These are phyloP conservation scores for Phalanger gymnotis DNA, from an alignment of 2,797 vertebrate species.

Conservation along the genomic window DNA sequence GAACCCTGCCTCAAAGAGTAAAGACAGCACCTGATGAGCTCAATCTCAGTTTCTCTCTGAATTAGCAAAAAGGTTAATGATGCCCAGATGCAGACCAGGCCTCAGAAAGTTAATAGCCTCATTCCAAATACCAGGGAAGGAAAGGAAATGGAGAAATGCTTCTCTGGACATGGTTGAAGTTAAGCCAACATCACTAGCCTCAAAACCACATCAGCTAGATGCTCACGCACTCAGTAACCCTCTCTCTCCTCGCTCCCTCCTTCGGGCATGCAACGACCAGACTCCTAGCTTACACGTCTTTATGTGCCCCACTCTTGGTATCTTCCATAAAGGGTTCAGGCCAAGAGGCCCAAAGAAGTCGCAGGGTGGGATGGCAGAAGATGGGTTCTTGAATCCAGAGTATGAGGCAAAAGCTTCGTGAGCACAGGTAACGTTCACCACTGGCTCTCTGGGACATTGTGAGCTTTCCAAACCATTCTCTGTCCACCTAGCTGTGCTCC, in stretches of 20 bases:
- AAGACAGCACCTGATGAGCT: not conserved
- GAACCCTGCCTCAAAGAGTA: not conserved
- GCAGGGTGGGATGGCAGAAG: not conserved
- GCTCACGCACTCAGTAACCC: not conserved
- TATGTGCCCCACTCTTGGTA: not conserved
- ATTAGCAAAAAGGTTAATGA: not conserved
- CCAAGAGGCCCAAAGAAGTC: not conserved
- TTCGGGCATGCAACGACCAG: not conserved
- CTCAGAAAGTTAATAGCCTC: not conserved
- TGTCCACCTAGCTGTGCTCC: fast-evolving
- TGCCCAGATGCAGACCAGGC: not conserved
- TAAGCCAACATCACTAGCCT: not conserved
- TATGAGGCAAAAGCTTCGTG: fast-evolving
- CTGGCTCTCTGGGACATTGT: not conserved
- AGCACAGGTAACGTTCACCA: not conserved
- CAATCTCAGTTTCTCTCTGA: not conserved
- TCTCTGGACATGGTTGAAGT: not conserved
- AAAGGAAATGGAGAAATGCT: not conserved
- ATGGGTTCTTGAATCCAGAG: not conserved
- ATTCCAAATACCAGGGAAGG: not conserved
- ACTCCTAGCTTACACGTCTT: not conserved
- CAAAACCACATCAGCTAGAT: not conserved
- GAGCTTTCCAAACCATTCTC: not conserved
- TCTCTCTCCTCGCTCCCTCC: not conserved
- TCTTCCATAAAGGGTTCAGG: conserved; percentile 10